phyloP scores from a whole-genome alignment of 2,113 vertebrate species.

The Mus musculus region GRCm39 chr4:104371501-104372000 shows the following conservation, averaged over 20 bases:
- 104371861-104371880: not conserved
- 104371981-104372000: not conserved
- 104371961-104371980: not conserved
- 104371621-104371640: not conserved
- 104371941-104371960: not conserved
- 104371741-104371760: not conserved
- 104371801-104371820: too few species aligned
- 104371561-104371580: slow-evolving; percentile 38
- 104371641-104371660: not conserved
- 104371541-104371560: not conserved
- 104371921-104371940: not conserved
- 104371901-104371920: not conserved
- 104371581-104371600: not conserved
- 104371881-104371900: not conserved
- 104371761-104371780: not conserved
- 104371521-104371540: slow-evolving; percentile 36
- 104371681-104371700: not conserved
- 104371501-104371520: not conserved
- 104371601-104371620: not conserved
- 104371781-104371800: not conserved
- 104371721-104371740: not conserved
- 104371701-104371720: not conserved
- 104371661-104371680: not conserved
- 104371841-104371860: too few species aligned
- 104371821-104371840: too few species aligned